Conservation (phyloP, 2,888 invertebrate species). For the Lycophotia porphyrea region DNA sequence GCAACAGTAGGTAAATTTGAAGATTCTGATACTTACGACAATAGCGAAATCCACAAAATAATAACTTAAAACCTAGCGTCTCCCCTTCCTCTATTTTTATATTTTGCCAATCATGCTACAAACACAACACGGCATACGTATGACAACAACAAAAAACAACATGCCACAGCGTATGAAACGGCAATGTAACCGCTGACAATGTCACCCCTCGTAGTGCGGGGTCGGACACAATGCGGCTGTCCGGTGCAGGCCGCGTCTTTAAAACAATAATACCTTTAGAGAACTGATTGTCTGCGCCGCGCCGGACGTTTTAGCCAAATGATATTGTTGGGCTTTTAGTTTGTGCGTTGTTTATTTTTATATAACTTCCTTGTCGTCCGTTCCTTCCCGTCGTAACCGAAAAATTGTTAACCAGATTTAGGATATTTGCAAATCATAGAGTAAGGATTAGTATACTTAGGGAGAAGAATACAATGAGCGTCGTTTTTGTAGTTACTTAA, state of each 20-base stretch:
- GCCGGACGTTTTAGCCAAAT: constrained; percentile 49
- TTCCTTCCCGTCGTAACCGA: not conserved
- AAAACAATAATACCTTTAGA: constrained; percentile 69
- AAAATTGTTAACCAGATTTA: not conserved
- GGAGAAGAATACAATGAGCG: not conserved
- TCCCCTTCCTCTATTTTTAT: not conserved
- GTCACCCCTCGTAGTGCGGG: constrained; percentile 50
- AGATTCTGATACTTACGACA: not conserved
- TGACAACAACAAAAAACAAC: constrained; percentile 30
- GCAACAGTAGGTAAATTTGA: not conserved
- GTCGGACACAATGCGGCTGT: constrained; percentile 60
- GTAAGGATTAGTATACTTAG: not conserved
- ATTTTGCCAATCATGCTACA: constrained; percentile 7
- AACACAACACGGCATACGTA: constrained; percentile 5
- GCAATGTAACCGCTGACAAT: constrained; percentile 57
- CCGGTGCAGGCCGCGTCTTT: constrained; percentile 64
- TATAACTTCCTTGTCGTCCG: not conserved
- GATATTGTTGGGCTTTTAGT: constrained; percentile 47
- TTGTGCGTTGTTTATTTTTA: constrained; percentile 15
- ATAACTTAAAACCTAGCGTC: no score
- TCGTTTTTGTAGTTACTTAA: not conserved
- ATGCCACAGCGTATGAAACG: constrained; percentile 37
- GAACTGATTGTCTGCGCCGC: constrained; percentile 51
- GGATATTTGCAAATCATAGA: not conserved
- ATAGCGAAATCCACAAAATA: no score